phyloP scores from a whole-genome alignment of 2,113 vertebrate genomes.

The Vicugna pacos region DNA sequence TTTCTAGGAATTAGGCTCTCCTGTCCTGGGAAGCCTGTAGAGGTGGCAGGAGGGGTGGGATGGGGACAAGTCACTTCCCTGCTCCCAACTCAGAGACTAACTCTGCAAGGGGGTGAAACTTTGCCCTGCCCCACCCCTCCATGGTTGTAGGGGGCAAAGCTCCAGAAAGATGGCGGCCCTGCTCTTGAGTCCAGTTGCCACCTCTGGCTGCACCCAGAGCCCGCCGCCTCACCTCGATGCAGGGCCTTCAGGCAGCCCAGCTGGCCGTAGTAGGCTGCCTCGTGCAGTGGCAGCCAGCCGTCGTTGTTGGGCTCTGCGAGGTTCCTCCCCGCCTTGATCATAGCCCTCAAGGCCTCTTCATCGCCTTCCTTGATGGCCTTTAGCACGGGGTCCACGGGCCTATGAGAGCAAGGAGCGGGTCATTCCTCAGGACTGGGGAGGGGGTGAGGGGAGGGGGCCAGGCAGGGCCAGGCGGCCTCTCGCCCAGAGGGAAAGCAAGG shows the following conservation, averaged over 20 bases:
- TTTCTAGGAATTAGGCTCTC: slow-evolving; percentile 53
- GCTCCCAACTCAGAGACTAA: background rate
- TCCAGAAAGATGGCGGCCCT: background rate
- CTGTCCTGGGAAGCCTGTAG: background rate
- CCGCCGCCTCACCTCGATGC: slow-evolving; percentile 89
- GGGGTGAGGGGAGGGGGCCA: background rate
- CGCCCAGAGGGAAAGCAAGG: background rate
- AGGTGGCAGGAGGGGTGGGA: accelerated
- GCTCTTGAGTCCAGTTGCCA: accelerated
- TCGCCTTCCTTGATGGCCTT: slow-evolving; percentile 89
- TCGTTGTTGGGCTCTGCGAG: slow-evolving; percentile 91
- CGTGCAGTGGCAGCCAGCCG: slow-evolving; percentile 94
- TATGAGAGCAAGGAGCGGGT: slow-evolving; percentile 76
- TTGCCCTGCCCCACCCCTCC: background rate
- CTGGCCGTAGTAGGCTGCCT: slow-evolving; percentile 93
- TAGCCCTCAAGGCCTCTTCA: slow-evolving; percentile 84
- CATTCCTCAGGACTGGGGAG: accelerated
- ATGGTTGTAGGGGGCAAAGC: background rate
- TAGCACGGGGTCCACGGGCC: slow-evolving; percentile 88
- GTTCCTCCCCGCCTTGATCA: slow-evolving; percentile 87
- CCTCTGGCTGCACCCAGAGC: accelerated
- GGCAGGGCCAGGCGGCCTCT: background rate
- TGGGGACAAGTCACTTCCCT: background rate
- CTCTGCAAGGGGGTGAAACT: background rate
- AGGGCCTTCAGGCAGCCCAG: slow-evolving; percentile 90